Base-by-base conservation (phyloP, 2,797 vertebrate species). In the Liasis olivaceus region DNA sequence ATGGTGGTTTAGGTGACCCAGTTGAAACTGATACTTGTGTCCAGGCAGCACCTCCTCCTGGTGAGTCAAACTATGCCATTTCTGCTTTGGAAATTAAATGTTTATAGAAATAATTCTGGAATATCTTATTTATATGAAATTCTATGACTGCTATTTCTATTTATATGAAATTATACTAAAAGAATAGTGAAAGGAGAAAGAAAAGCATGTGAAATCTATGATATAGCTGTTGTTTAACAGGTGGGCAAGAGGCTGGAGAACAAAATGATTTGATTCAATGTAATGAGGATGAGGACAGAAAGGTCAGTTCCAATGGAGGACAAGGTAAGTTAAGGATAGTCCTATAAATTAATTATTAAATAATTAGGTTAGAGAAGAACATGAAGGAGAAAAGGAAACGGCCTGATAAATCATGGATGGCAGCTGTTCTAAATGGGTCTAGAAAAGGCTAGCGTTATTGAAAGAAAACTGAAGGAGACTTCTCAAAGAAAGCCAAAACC, bases 1-100 rank as follows among this genome's bases (percentile, higher is more conserved):
- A 98, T 2, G 96, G 98, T 17, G 98, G 98, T 62, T 96, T 96
- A 0, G 93, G 99, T 3, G 94, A 95, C 24, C 96, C 98, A 0
- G 64, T 95, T 0, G 97, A 98, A 87, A 93, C 99, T 77, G 93
- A 97, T 90, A 98, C 96, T 2, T 94, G 96, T 0, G 85, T 98
- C 5, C 81, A 97, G 7, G 97, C 97, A 28, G 96, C 96, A 96
- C 97, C 98, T 0, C 93, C 94, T 0, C 91, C 96, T 85, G 98
- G 98, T 99, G 95, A 93, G 98, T 97, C 4, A 14, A 59, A 84
- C 17, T 7, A 22, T 15, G 15, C 7, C 81, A 15, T 1, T 62
- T 47, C 36, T 51, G 64, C 15, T n/a, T 24, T 9, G 84, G 31
- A 9, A 0, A 0, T 62, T 2, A 6, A 92, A 14, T 4, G 9